Base-by-base conservation (phyloP, 2,797 vertebrate species). In the Falco novaeseelandiae region DNA sequence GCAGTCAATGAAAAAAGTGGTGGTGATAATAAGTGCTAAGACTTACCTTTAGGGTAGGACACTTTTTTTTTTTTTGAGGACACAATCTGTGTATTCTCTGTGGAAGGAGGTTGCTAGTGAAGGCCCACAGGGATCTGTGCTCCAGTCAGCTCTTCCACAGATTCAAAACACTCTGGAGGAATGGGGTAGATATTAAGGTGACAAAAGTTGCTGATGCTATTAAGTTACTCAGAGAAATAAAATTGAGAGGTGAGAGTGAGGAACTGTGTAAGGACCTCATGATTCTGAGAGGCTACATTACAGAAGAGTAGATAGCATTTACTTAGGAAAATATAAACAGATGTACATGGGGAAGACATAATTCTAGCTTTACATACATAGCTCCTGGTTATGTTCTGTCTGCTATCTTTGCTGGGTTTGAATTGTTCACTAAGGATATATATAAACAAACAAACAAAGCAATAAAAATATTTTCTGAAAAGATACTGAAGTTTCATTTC, bases 271-370 rank as follows among this genome's bases (percentile, higher is more conserved):
- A 87, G 32, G 40, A 54, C 29, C n/a, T 77, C 32, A 30, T 19
- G 40, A 84, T 12, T 38, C 29, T 1, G 0, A 51, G n/a, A 51
- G 19, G 13, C 40, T 40, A 48, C 0, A 1, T 36, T 73, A 57
- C 18, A 59, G 48, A 71, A 77, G 51, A 88, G 29, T 23, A 86
- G 42, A 29, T 9, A 52, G 5, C 7, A 21, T 72, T 73, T 83
- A 8, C 30, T 85, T 36, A 52, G 59, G 76, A 73, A 87, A 46
- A 42, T 49, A 25, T 32, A 58, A 78, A 46, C 15, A 66, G 18
- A 54, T 34, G 14, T 57, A 25, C 3, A 6, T 42, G 40, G 49
- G 5, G 29, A 82, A 78, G 32, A 54, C 38, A 12, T 0, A 58
- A 8, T 52, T 18, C 54, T 46, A 46, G n/a, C 9, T 87, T 82